Evolutionary conservation across 2,888 invertebrate species (phyloP), one percentile per base, ranked within the genome.

Genomic region (Cantharis lateralis): DNA sequence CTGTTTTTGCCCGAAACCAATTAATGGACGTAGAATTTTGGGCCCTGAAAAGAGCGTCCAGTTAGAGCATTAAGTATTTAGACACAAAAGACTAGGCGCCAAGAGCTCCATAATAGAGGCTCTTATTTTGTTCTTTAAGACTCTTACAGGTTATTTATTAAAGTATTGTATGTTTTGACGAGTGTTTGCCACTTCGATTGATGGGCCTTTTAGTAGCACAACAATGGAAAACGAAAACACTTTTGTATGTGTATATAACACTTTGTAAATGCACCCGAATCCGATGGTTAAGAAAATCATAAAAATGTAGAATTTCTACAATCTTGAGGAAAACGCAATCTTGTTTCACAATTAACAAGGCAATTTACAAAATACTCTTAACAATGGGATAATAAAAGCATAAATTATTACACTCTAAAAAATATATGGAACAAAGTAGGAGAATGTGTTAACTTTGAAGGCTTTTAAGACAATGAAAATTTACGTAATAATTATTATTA

Each of bases 371-470:
- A 77, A 77, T 71, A 74, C 74, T 71, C 68, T 18, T 68, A 77
- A 77, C 77, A 77, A 77, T 77, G 28, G 77, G 74, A 74, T 77
- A 77, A 74, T 77, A 77, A 77, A 72, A 68, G 77, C 77, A 77
- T 77, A 77, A 77, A 77, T 77, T 77, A 77, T 77, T 77, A 77
- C 77, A 77, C 71, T 77, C 77, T 77, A 77, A 77, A 77, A 77
- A 77, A 71, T 74, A 77, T 71, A 74, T 70, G 72, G 78, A 75
- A 75, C 78, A 72, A 77, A 75, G 78, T 75, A 72, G 78, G 75
- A 77, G 77, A 77, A 77, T 77, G 77, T 77, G 77, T 74, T 74
- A 77, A 74, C 76, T 70, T 61, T 69, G 62, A 76, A 76, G 72
- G 76, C 62, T 76, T 70, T 70, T 72, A 76, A 66, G 71, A 77